Conservation (phyloP, 2,888 invertebrate species). For the Dasysyrphus albostriatus region DNA sequence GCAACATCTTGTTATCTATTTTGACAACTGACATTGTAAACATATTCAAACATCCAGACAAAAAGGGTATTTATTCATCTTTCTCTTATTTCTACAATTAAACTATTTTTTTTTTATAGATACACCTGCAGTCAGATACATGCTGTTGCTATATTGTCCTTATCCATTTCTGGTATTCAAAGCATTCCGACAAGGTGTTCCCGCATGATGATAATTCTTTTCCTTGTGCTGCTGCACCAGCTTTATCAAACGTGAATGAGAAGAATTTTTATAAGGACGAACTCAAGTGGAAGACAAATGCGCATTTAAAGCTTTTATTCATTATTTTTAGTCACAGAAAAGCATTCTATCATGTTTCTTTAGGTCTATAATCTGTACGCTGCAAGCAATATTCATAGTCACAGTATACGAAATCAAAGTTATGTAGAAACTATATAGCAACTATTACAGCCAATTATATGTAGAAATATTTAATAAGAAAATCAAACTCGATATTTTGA, state of each 20-base stretch:
- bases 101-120: not conserved
- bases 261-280: not conserved
- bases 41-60: not conserved
- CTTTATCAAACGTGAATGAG: not conserved
- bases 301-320: constrained; percentile 3
- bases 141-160: not conserved
- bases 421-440: too few species aligned
- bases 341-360: not conserved
- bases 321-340: not conserved
- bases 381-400: not conserved
- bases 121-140: not conserved
- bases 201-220: not conserved
- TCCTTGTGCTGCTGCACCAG: not conserved
- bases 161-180: not conserved
- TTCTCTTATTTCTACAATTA: not conserved
- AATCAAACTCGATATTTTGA: too few species aligned
- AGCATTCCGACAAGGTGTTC: not conserved
- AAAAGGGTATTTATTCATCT: not conserved
- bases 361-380: not conserved
- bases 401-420: not conserved
- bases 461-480: too few species aligned
- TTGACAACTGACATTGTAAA: not conserved
- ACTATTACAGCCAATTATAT: too few species aligned
- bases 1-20: too few species aligned
- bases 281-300: constrained; percentile 20